A percentile compares a stretch with the other conserved stretches of the same genome.
phyloP scores from a whole-genome alignment of 2,888 invertebrate genomes.

The Philonicus albiceps region DNA sequence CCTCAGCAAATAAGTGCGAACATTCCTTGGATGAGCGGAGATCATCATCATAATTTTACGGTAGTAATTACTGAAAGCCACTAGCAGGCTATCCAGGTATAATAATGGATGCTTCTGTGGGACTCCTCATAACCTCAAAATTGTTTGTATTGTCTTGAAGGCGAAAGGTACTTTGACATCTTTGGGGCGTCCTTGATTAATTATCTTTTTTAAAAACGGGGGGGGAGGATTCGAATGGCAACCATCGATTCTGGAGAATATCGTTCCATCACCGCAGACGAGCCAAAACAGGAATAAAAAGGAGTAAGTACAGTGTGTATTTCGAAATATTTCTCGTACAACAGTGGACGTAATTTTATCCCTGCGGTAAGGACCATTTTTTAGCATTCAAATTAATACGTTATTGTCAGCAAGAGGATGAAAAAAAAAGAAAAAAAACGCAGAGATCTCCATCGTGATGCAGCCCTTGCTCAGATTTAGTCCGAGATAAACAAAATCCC shows the following conservation, averaged over 20 bases:
- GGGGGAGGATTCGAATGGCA: neutral
- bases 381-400: constrained; percentile 27
- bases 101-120: constrained; percentile 31
- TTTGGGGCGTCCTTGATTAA: constrained; percentile 22
- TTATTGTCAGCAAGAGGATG: neutral
- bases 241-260: neutral
- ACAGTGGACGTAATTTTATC: neutral
- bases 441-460: neutral
- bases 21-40: neutral
- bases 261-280: neutral
- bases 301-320: neutral
- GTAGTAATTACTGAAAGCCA: constrained; percentile 17
- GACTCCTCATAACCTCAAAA: constrained; percentile 6
- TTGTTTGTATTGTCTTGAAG: constrained; percentile 16
- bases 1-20: constrained; percentile 2
- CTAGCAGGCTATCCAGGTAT: neutral
- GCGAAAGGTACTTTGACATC: constrained; percentile 1
- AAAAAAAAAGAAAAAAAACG: neutral
- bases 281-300: neutral
- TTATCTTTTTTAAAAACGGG: neutral
- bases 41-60: constrained; percentile 28
- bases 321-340: neutral
- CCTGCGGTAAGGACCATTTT: neutral
- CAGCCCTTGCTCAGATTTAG: constrained; percentile 16
- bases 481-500: constrained; percentile 45